Evolutionary conservation across 2,797 vertebrate genomes (phyloP), one percentile per base, ranked within the genome.

Genomic region (Gobio occitaniae): DNA sequence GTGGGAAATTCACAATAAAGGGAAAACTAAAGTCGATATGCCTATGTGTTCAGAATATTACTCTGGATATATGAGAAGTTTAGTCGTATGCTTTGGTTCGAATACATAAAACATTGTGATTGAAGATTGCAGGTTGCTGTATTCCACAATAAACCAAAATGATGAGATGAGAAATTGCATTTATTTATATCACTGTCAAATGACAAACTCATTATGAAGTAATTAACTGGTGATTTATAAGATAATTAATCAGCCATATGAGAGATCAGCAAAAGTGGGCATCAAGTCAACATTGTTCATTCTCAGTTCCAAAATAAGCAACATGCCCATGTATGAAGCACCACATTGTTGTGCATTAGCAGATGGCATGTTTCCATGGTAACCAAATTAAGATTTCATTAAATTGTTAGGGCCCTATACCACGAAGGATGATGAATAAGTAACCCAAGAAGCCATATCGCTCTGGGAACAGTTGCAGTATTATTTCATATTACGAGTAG

Each of bases 331-430:
- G 84, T 80, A 85, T 85, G 84, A 80, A 72, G 69, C 78, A 44
- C 84, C 84, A 79, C 90, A 88, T 88, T 90, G 89, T 87, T 68
- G 76, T 52, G 41, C 84, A 90, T 78, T 91, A 92, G 93, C 93
- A 94, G 92, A 93, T 95, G 94, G 94, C 93, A 92, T 90, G 93
- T 95, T 93, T 87, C 92, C 93, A 95, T 95, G 94, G 94, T 91
- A 95, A 95, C 94, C 84, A 59, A 87, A 85, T 85, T 81, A 87
- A 74, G 83, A 68, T 81, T 82, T 76, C 70, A 68, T 85, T 79
- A 85, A 83, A 75, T 68, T 78, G 80, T 80, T 78, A 59, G 25
- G 80, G 56, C 75, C 69, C 44, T 82, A 85, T 72, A 47, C 48
- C 69, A 65, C 25, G 63, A 75, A 54, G 56, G 16, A 61, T 79